Conservation (phyloP, 2,113 vertebrate species). For the Martes martes region DNA sequence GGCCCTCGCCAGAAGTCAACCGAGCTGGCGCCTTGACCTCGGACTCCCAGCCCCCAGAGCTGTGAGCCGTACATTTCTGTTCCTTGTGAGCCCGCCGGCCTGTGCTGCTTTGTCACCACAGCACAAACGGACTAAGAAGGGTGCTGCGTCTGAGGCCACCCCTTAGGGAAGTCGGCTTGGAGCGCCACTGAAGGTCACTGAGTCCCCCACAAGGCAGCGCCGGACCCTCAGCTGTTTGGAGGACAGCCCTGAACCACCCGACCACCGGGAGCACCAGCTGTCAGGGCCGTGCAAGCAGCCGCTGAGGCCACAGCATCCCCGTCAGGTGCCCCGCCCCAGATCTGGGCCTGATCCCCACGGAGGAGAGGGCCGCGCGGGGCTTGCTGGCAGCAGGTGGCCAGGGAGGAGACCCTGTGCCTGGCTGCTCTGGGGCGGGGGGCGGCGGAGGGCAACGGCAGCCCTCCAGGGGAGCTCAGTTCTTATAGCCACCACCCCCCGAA, state of each 20-base stretch:
- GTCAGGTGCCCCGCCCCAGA: not conserved
- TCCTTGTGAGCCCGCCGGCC: too few relatives aligned
- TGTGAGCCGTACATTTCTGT: not conserved
- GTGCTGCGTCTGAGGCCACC: not conserved
- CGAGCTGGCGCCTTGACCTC: rapidly evolving
- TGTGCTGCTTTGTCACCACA: rapidly evolving
- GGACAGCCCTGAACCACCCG: not conserved
- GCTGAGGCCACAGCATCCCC: not conserved
- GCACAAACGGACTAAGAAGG: not conserved
- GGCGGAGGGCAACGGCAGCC: not conserved
- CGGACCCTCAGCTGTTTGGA: not conserved
- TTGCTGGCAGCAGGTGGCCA: not conserved
- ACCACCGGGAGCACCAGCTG: not conserved
- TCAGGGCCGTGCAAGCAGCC: rapidly evolving
- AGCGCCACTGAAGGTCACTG: not conserved
- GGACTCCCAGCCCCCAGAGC: not conserved
- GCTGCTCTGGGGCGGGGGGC: not conserved
- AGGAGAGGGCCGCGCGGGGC: not conserved
- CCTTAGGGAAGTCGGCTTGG: not conserved
- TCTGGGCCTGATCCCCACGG: not conserved
- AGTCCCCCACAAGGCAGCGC: not conserved
- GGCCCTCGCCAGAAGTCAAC: rapidly evolving
- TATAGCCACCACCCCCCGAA: not conserved
- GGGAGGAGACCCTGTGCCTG: rapidly evolving
- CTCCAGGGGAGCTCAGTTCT: not conserved